Conservation (phyloP, 2,888 invertebrate genomes). For the Tridacna gigas region DNA sequence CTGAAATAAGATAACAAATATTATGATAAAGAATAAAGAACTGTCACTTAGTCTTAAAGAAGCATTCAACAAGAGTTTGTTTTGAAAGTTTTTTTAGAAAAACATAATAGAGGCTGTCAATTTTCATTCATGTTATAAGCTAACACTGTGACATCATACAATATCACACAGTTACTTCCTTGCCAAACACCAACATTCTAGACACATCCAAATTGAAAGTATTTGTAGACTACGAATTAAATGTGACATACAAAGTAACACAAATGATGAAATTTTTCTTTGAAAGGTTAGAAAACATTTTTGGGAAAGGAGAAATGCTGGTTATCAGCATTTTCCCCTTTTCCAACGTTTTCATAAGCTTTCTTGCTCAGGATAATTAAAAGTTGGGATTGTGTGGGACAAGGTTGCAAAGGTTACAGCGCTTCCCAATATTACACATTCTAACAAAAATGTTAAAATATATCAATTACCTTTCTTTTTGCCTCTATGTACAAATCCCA, state of each 20-base stretch:
- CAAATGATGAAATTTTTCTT: no score
- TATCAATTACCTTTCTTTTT: conserved; percentile 79
- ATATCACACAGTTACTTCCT: no score
- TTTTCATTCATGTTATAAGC: not conserved
- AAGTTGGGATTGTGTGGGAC: not conserved
- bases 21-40: not conserved
- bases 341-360: not conserved
- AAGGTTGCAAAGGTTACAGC: not conserved
- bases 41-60: not conserved
- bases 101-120: no score
- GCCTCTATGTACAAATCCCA: conserved; percentile 83
- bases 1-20: conserved; percentile 63
- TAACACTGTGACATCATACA: not conserved
- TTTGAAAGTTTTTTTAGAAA: no score
- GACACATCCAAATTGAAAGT: not conserved
- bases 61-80: not conserved
- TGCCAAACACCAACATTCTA: not conserved
- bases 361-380: not conserved
- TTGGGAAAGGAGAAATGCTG: not conserved
- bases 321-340: not conserved
- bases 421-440: no score
- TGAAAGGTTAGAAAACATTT: not conserved
- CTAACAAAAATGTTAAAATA: no score
- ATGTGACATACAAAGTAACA: no score
- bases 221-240: no score